These are phyloP conservation scores for Zygaena filipendulae DNA, from an alignment of 2,888 invertebrate genomes.

Conservation along the genomic window DNA sequence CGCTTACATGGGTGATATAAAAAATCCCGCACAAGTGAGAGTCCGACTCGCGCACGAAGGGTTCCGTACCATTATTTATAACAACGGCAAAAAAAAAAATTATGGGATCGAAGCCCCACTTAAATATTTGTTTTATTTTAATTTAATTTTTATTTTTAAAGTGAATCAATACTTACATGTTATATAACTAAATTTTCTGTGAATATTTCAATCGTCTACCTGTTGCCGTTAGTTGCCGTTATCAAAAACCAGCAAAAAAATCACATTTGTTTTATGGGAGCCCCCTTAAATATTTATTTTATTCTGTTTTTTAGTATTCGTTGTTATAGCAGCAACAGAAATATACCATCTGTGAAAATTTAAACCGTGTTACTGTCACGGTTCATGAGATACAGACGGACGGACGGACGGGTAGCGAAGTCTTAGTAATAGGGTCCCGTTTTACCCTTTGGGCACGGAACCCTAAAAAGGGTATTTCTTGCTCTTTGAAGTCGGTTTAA, in stretches of 20 bases:
- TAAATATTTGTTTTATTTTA: background rate
- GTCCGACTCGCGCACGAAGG: no score
- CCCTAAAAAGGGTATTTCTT: background rate
- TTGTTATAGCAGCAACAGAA: background rate
- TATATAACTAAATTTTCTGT: background rate
- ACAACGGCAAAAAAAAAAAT: background rate
- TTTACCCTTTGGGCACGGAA: background rate
- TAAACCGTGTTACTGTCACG: background rate
- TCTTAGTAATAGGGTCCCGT: background rate
- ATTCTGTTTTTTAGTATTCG: background rate
- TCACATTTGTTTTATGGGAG: slow-evolving; percentile 1
- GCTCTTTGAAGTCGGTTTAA: no score
- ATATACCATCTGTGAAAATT: background rate
- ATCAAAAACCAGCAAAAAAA: background rate
- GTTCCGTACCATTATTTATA: no score
- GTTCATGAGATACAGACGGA: background rate
- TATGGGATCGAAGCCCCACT: background rate
- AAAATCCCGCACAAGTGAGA: no score
- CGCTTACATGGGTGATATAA: no score
- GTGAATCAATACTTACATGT: no score
- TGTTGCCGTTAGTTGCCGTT: background rate
- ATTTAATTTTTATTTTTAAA: background rate
- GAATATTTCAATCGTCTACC: background rate
- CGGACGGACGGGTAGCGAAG: background rate
- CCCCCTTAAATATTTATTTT: slow-evolving; percentile 1